These are phyloP conservation scores for Notarius quadriscutis DNA, from an alignment of 2,113 vertebrate species.

Conservation along the genomic window DNA sequence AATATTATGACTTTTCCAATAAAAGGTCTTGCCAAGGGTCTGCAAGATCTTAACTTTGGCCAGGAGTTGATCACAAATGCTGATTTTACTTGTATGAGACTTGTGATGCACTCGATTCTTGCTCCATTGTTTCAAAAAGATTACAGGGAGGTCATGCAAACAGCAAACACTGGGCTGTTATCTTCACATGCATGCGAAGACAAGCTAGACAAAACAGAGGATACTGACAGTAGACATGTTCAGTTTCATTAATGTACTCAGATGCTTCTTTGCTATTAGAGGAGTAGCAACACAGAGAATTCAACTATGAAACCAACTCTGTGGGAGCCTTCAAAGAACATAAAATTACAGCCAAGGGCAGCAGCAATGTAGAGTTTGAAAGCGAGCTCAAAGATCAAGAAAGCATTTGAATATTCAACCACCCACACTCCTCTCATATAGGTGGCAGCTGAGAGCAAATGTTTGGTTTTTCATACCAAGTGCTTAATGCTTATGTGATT, in stretches of 20 bases:
- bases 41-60: background rate
- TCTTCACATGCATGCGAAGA: background rate
- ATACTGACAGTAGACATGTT: background rate
- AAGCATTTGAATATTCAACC: background rate
- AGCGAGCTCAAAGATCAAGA: conserved; percentile 4
- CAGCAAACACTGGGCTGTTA: background rate
- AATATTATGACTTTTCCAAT: background rate
- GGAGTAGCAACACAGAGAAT: background rate
- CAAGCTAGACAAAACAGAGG: background rate
- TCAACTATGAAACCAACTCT: background rate
- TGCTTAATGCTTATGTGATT: background rate
- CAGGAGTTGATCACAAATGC: background rate
- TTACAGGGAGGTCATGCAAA: background rate
- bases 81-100: background rate
- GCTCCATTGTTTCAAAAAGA: background rate
- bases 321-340: background rate
- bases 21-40: background rate
- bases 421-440: background rate
- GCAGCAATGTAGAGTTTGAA: background rate
- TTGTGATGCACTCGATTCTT: background rate
- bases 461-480: background rate
- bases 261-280: background rate
- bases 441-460: background rate
- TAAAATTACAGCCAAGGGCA: background rate
- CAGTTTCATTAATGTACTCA: background rate